Evolutionary conservation across 2,113 vertebrate genomes (phyloP), one percentile per base, ranked within the genome.

Genomic region (Vulpes vulpes): DNA sequence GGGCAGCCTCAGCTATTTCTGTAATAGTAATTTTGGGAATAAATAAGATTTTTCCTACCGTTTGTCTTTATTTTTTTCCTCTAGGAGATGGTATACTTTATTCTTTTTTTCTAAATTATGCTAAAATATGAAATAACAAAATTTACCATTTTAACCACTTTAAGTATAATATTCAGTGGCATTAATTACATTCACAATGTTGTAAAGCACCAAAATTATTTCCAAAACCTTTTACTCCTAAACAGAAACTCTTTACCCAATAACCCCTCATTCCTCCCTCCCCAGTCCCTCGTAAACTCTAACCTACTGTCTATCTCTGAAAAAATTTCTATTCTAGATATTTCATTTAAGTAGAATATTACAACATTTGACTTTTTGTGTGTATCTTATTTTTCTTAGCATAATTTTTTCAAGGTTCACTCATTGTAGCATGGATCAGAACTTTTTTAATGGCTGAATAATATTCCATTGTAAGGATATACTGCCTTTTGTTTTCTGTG

Each of bases 51-150:
- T 81, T 53, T 11, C 43, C 53, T 92, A 53, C 0, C 43, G 19
- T 14, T 73, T 83, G n/a, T 62, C 11, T 81, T 90, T 89, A 30
- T 51, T 94, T 94, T 94, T 94, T 86, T 43, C 8, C 1, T 94
- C 19, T 79, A 85, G 57, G 62, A 82, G 7, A n/a, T 19, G 15
- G 2, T 43, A 1, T 57, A 62, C 3, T 38, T 91, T 8, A 17
- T 74, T 79, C 89, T 20, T 88, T 76, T 64, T 64, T 62, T 3
- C 43, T 43, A 43, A 88, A 65, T 9, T 67, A 8, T 88, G 2
- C 12, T 15, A n/a, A 67, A 25, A 43, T n/a, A 85, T 69, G 59
- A 57, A 10, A 35, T 60, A 49, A 64, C 14, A 86, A 93, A 86
- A 49, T 60, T 60, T 59, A 5, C 67, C 35, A 79, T 71, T 65